Base-by-base conservation (phyloP, 35 echinoderm and acorn worm genomes). In the Anneissia japonica region DNA sequence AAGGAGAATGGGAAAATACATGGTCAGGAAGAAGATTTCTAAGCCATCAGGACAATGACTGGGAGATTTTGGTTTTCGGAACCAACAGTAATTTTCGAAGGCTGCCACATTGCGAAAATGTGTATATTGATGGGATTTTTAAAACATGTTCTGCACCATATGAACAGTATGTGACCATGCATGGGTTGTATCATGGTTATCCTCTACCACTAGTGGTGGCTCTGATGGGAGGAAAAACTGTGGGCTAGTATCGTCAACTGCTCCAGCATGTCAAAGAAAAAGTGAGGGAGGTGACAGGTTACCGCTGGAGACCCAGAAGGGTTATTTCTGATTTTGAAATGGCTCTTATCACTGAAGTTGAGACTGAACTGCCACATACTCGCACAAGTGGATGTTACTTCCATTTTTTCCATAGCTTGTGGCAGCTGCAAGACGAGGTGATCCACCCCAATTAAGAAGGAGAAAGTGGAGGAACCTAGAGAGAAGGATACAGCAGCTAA, bases 61-160 rank as follows among this genome's bases (percentile, higher is more conserved):
- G 84, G 84, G 80, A 74, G 26, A 17, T 77, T 10, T 19, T 37
- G 17, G 73, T 86, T 39, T 86, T 41, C 31, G 56, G 9, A 72
- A 86, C 84, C 30, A 36, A 86, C 21, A 37, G 35, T 16, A 86
- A 46, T 35, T 76, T 77, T 3, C 23, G 73, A 38, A 37, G 32
- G 74, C 38, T 86, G 35, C 73, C 26, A 39, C 84, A 37, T 17
- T 86, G 84, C 37, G 17, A 28, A 3, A 16, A 30, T 10, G 13
- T 86, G n/a, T 86, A 76, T 38, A 86, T 86, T 37, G 84, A 86
- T 76, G 84, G 72, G 16, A 86, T 36, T 26, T 86, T 77, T n/a
- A 30, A 37, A 76, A 86, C 35, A 29, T 86, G 84, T 35, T 73
- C 84, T 31, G 36, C 36, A 38, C 84, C 72, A 21, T 86, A 77